These are phyloP conservation scores for Pygmarrhopalites habei DNA, from an alignment of 1,140 invertebrate species.

Conservation along the genomic window DNA sequence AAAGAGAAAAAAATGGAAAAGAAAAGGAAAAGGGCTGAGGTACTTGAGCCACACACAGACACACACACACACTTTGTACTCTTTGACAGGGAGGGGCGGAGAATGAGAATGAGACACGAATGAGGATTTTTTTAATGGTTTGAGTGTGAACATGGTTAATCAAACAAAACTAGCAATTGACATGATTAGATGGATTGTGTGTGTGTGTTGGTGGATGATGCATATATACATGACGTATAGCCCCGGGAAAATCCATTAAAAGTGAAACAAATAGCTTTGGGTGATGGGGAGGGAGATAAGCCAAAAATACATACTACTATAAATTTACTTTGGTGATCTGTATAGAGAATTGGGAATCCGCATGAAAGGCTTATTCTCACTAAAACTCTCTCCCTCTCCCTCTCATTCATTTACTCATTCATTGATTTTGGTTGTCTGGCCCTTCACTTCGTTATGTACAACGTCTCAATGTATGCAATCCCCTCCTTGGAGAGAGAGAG, in stretches of 20 bases:
- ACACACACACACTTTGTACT: neutral
- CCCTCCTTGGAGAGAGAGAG: neutral
- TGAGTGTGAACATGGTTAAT: constrained; percentile 20
- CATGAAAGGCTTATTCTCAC: constrained; percentile 28
- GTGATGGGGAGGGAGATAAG: constrained; percentile 33
- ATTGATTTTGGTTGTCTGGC: constrained; percentile 2
- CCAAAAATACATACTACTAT: too few relatives aligned
- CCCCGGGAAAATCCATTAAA: constrained; percentile 32
- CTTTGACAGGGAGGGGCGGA: neutral
- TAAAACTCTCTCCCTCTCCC: too few relatives aligned
- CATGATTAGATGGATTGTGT: neutral
- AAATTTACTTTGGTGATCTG: too few relatives aligned
- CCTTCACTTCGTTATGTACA: neutral
- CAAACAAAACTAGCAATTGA: neutral
- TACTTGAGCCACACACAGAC: neutral
- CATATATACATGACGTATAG: neutral
- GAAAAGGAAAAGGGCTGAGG: too few relatives aligned
- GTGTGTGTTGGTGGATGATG: neutral
- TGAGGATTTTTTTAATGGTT: constrained; percentile 15
- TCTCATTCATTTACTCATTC: constrained; percentile 3
- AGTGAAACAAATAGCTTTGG: constrained; percentile 37
- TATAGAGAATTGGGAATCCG: constrained; percentile 20
- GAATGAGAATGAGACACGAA: neutral
- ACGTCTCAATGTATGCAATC: neutral
- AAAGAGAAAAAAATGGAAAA: neutral